Evolutionary conservation across 2,888 invertebrate genomes (phyloP).

Genomic region (Antheraea assamensis): DNA sequence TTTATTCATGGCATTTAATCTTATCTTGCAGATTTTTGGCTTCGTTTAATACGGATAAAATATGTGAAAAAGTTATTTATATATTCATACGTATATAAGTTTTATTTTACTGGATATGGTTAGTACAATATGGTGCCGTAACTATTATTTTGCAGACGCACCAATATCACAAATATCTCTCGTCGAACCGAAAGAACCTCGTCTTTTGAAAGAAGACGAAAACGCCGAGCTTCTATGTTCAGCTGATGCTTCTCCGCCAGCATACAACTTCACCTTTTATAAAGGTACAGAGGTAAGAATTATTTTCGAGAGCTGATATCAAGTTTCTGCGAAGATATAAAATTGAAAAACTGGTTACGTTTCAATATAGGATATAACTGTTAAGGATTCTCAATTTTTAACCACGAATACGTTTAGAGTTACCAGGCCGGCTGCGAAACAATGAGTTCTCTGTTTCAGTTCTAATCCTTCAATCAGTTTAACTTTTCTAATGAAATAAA

Average conservation of each 20-base stretch:
- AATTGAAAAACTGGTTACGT: not conserved
- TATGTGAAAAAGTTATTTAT: too few species aligned
- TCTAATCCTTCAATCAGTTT: not conserved
- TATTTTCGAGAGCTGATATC: not conserved
- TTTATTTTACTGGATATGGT: not conserved
- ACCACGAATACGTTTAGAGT: not conserved
- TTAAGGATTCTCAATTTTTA: too few species aligned
- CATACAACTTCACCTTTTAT: slow-evolving; percentile 89
- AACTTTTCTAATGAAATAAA: not conserved
- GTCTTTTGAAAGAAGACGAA: slow-evolving; percentile 87
- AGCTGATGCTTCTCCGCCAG: slow-evolving; percentile 89
- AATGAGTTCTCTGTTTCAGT: not conserved
- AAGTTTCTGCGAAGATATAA: not conserved
- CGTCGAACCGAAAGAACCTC: slow-evolving; percentile 84
- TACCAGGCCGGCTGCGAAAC: not conserved
- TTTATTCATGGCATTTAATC: too few species aligned
- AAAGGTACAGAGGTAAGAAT: slow-evolving; percentile 86
- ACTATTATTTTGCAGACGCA: slow-evolving; percentile 82
- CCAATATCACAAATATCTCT: slow-evolving; percentile 87
- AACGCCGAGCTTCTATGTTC: slow-evolving; percentile 90
- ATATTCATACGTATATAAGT: too few species aligned
- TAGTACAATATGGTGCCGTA: not conserved
- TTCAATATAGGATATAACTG: not conserved
- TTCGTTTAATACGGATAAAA: too few species aligned
- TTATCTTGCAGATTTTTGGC: too few species aligned